Conservation (phyloP, 2,888 invertebrate species). For the Coenonympha glycerion region DNA sequence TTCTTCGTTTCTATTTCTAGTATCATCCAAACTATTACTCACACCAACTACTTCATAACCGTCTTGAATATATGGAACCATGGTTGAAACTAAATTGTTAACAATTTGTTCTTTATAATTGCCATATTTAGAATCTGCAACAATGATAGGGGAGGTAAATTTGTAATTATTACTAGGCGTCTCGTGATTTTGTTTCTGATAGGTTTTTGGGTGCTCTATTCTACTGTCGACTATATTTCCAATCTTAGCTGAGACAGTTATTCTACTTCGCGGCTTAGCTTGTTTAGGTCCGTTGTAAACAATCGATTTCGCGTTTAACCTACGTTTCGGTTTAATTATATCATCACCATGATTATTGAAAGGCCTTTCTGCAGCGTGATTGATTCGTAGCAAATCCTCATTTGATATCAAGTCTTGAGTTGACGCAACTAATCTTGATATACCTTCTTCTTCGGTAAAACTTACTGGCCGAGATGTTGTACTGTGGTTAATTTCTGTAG, state of each 20-base stretch:
- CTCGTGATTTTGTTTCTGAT: conserved; percentile 30
- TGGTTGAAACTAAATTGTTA: conserved; percentile 62
- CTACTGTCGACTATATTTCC: conserved; percentile 49
- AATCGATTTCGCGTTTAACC: conserved; percentile 26
- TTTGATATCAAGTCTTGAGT: conserved; percentile 78
- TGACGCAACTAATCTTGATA: conserved; percentile 71
- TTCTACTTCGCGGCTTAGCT: conserved; percentile 38
- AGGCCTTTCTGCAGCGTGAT: conserved; percentile 63
- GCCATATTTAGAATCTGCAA: conserved; percentile 48
- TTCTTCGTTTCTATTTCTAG: conserved; percentile 31
- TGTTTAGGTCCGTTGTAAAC: conserved; percentile 22
- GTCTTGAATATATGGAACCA: conserved; percentile 59
- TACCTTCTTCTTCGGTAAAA: conserved; percentile 47
- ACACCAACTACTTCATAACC: conserved; percentile 65
- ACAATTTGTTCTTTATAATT: conserved; percentile 54
- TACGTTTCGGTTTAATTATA: conserved; percentile 49
- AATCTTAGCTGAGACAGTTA: conserved; percentile 57
- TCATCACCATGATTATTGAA: conserved; percentile 49
- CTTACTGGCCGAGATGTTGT: conserved; percentile 32
- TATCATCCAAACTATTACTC: conserved; percentile 44
- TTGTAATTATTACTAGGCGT: conserved; percentile 45
- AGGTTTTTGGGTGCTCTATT: conserved; percentile 38
- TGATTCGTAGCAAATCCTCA: conserved; percentile 79
- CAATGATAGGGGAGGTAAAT: conserved; percentile 69
- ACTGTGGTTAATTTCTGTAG: conserved; percentile 38